A percentile compares a stretch with the other conserved stretches of the same genome.
phyloP scores from a whole-genome alignment of 2,888 invertebrate species.

The Hylaea fasciaria region DNA sequence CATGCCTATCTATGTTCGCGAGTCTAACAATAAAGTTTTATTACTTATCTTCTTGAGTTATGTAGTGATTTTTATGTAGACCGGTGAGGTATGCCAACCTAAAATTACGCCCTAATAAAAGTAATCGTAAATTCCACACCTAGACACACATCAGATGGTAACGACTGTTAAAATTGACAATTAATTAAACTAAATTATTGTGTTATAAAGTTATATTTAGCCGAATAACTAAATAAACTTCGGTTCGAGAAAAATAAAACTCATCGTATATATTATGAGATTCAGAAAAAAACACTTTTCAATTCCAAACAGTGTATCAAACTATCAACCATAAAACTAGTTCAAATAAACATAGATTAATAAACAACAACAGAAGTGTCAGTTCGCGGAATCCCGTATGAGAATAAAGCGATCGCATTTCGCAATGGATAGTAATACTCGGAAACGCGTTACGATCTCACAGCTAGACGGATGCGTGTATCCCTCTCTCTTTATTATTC shows the following conservation, averaged over 20 bases:
- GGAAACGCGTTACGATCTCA: constrained; percentile 75
- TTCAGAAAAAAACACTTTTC: constrained; percentile 54
- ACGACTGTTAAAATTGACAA: constrained; percentile 41
- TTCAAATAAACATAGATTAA: constrained; percentile 77
- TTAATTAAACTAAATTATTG: constrained; percentile 44
- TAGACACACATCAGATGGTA: constrained; percentile 29
- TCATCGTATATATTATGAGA: constrained; percentile 25
- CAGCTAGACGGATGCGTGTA: constrained; percentile 74
- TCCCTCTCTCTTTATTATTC: constrained; percentile 82
- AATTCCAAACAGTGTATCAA: constrained; percentile 56
- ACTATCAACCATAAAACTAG: constrained; percentile 60
- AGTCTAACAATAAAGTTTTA: constrained; percentile 46
- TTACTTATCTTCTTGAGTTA: constrained; percentile 38
- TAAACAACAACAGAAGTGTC: constrained; percentile 80
- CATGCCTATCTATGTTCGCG: constrained; percentile 63
- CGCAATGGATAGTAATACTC: constrained; percentile 75
- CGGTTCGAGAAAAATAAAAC: constrained; percentile 38
- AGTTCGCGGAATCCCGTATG: constrained; percentile 72
- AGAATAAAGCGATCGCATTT: constrained; percentile 78
- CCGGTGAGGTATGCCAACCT: constrained; percentile 32
- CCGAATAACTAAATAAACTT: constrained; percentile 46
- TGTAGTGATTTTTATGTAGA: constrained; percentile 35
- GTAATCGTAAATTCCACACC: constrained; percentile 39
- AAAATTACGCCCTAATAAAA: constrained; percentile 36
- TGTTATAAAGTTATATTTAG: constrained; percentile 41